Evolutionary conservation across 2,797 vertebrate species (phyloP), one percentile per base, ranked within the genome.

Genomic region (Anguilla megastoma): DNA sequence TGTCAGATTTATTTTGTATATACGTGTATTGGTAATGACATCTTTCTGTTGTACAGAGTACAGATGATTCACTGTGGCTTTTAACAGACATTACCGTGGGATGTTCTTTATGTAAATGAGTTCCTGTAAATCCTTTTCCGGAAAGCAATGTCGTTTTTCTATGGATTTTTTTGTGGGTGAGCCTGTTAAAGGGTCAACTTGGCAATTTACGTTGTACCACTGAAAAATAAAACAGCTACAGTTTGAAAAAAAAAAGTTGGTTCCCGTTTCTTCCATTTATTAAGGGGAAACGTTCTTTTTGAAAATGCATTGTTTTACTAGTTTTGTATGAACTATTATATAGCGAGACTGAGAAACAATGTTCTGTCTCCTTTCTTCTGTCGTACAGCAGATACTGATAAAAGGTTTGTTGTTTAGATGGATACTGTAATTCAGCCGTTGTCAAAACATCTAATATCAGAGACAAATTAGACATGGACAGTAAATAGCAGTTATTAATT

Each of bases 101-200:
- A 71, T 76, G 74, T 41, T 76, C 74, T 41, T 76, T 76, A 41
- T 76, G 33, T 18, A 76, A 76, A 76, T 76, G 33, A 76, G 74
- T 76, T 76, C 74, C 74, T 76, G 74, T 41, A 41, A 58, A 58
- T 58, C 56, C 14, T 3, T 58, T 58, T 58, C 56, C 16, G 56
- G 56, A 14, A 58, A 58, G 56, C 56, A 58, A 58, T 58, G 2
- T 16, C 14, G 16, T 21, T 58, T 54, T 58, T 58, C 56, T 58
- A 58, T 54, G 52, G 9, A 14, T 54, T 58, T 56, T 58, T 12
- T 12, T 58, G 56, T 58, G 56, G 16, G 56, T 58, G 56, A 16
- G 16, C 56, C 56, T 16, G 56, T 21, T 58, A 1, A 58, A 16
- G 56, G 56, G 56, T 58, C 56, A 58, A 76, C 4, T 74, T 33